Base-by-base conservation (phyloP, 2,888 invertebrate species). In the Colostygia pectinataria region DNA sequence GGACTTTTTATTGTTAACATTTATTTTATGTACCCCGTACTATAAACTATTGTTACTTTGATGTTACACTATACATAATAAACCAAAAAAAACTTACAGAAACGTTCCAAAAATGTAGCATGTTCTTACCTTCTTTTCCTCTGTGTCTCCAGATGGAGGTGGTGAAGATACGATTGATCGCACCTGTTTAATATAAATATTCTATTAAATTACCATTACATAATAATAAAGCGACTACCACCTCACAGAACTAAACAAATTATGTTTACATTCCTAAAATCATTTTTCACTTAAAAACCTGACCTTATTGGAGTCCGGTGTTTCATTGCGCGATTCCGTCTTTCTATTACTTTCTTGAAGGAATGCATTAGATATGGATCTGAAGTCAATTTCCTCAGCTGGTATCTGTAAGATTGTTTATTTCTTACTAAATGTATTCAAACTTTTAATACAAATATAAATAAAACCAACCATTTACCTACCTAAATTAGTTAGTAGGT, bases 291-390 rank as follows among this genome's bases (percentile, higher is more conserved):
- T 33, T 18, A 9, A 37, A 15, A 8, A 28, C 15, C 39, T 54
- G 36, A 88, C 89, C 86, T 83, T 87, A 36, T 75, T 70, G 15
- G 87, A 86, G 60, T 87, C 87, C 48, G 88, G 89, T 27, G 88
- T 85, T 55, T 75, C 84, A 77, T 80, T 84, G 65, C 86, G 79
- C 34, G 79, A 76, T 45, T 84, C 86, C 2, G 76, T 63, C 65
- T 80, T 85, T 60, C 74, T 80, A 66, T 85, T 83, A 66, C 74
- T 87, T 59, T 90, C 90, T 65, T 80, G 83, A 32, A 90, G 72
- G 63, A 89, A 90, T 53, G 88, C 88, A 69, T 86, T 87, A 41
- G 89, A 87, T 36, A 90, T 71, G 14, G 74, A 77, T 77, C 84
- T 82, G 65, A 81, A 89, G 62, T 86, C 89, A 55, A 64, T 74